These are phyloP conservation scores for Pogona vitticeps DNA, from an alignment of 2,113 vertebrate genomes.

Conservation along the genomic window DNA sequence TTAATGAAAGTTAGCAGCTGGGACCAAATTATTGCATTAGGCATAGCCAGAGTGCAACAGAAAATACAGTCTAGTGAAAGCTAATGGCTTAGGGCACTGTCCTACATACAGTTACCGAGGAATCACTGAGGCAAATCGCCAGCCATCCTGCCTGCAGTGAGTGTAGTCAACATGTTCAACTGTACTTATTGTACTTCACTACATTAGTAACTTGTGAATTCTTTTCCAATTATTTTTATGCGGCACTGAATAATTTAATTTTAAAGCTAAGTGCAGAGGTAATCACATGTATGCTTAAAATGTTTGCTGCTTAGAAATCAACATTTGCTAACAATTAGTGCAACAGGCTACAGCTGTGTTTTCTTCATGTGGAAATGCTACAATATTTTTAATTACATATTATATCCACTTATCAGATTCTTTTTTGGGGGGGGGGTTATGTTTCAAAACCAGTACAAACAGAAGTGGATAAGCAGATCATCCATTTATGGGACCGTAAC, in stretches of 20 bases:
- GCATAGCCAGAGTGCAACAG: neutral
- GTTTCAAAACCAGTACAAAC: neutral
- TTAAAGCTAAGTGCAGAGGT: constrained; percentile 2
- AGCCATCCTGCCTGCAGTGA: neutral
- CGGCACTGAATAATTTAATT: constrained; percentile 1
- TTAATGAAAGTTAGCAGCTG: constrained; percentile 39
- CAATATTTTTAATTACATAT: neutral
- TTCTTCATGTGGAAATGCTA: constrained; percentile 2
- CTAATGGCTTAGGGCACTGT: constrained; percentile 25
- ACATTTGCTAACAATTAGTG: constrained; percentile 15
- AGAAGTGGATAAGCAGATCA: neutral
- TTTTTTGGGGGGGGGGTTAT: neutral
- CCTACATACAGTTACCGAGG: constrained; percentile 19
- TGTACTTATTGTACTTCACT: neutral
- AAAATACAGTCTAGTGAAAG: neutral
- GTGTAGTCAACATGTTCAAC: neutral
- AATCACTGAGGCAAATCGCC: neutral
- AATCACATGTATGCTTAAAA: constrained; percentile 7
- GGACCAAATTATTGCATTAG: neutral
- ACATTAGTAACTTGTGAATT: neutral
- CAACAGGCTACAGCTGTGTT: constrained; percentile 1
- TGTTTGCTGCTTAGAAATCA: accelerated
- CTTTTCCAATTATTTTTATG: neutral
- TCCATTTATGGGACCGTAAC: neutral
- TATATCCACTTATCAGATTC: neutral